These are phyloP conservation scores for Zaprionus lineosus DNA, from an alignment of 2,888 invertebrate species.

Conservation along the genomic window DNA sequence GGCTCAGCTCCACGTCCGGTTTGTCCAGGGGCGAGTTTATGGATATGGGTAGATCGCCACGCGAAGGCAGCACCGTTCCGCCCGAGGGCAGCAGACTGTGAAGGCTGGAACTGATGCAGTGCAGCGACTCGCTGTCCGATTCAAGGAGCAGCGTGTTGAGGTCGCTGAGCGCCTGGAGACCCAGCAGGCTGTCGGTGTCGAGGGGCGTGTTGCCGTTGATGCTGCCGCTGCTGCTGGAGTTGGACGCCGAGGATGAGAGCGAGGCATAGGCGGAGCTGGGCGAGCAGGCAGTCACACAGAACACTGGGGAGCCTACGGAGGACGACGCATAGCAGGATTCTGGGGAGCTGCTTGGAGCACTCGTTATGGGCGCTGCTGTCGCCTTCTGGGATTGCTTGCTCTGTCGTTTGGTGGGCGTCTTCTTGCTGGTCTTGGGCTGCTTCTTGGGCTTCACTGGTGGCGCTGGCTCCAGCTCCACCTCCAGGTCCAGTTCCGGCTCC, in stretches of 20 bases:
- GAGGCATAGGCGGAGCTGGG: constrained; percentile 68
- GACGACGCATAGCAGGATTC: constrained; percentile 66
- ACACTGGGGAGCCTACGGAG: constrained; percentile 65
- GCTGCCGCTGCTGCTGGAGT: constrained; percentile 43
- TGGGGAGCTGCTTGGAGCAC: constrained; percentile 45
- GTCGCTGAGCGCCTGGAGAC: constrained; percentile 68
- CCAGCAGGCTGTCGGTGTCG: constrained; percentile 57
- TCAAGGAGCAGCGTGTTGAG: constrained; percentile 83
- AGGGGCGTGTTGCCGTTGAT: constrained; percentile 42
- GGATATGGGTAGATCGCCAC: constrained; percentile 56
- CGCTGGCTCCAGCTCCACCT: constrained; percentile 21
- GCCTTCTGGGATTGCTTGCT: constrained; percentile 38
- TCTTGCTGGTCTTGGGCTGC: constrained; percentile 41
- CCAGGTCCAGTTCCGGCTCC: constrained; percentile 31
- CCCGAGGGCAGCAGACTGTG: constrained; percentile 40
- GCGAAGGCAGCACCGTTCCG: constrained; percentile 41
- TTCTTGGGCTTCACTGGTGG: constrained; percentile 39
- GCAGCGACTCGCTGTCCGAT: constrained; percentile 85
- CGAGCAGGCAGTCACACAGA: constrained; percentile 57
- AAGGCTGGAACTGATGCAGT: constrained; percentile 77
- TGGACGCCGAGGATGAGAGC: constrained; percentile 55
- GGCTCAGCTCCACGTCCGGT: constrained; percentile 78
- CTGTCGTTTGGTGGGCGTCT: constrained; percentile 50
- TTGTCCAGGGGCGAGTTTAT: constrained; percentile 66
- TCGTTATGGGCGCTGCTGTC: background rate